These are phyloP conservation scores for Brachymystax lenok DNA, from an alignment of 2,797 vertebrate species.

Conservation along the genomic window DNA sequence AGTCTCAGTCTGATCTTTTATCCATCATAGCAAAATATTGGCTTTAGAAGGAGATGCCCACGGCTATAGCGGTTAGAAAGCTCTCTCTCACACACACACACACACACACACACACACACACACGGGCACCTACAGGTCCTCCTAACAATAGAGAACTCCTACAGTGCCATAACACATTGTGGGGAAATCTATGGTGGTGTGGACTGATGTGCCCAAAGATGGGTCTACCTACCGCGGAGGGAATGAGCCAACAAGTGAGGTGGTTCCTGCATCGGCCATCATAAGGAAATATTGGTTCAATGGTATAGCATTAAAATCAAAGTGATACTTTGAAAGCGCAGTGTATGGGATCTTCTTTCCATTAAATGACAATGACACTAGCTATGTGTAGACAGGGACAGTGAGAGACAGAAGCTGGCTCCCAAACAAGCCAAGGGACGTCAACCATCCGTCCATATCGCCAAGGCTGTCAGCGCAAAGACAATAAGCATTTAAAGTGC, in stretches of 20 bases:
- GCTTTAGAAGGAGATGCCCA: conserved; percentile 51
- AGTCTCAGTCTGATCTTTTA: conserved; percentile 66
- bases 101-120: too few species aligned
- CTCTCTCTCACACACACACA: too few species aligned
- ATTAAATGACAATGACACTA: not conserved
- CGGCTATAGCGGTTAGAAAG: conserved; percentile 26
- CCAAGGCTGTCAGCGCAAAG: not conserved
- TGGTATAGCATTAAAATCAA: not conserved
- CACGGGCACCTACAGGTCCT: not conserved
- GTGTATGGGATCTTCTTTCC: not conserved
- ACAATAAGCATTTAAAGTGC: not conserved
- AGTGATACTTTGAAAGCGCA: not conserved
- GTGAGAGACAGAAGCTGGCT: not conserved
- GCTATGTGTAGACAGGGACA: not conserved
- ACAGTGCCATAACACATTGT: not conserved
- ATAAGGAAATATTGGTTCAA: not conserved
- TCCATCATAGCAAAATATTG: conserved; percentile 66
- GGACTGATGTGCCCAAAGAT: not conserved
- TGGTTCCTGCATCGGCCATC: not conserved
- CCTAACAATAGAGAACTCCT: not conserved
- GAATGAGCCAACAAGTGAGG: not conserved
- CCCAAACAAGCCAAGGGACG: not conserved
- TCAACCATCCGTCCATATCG: not conserved
- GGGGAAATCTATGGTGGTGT: not conserved
- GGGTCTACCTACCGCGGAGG: not conserved